phyloP scores from a whole-genome alignment of 2,888 invertebrate genomes.

The Aquatica leii region DNA sequence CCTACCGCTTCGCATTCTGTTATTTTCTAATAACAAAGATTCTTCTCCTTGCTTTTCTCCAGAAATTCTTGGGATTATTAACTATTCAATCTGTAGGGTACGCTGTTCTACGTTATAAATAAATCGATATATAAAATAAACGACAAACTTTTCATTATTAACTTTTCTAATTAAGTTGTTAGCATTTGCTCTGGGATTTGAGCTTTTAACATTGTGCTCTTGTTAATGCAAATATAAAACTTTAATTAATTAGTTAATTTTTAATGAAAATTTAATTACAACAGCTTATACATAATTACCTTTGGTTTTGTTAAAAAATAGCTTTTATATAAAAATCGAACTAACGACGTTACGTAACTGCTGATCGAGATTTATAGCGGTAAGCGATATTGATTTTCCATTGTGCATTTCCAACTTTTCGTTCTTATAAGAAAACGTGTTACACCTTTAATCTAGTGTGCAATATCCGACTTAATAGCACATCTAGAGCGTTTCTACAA shows the following conservation, averaged over 20 bases:
- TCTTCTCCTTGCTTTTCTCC: conserved; percentile 7
- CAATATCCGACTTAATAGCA: too few species aligned
- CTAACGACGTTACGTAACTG: too few species aligned
- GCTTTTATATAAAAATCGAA: too few species aligned
- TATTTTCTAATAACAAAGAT: conserved; percentile 16
- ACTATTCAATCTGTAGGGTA: background rate
- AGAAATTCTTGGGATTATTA: conserved; percentile 9
- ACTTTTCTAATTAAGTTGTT: background rate
- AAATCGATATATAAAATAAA: background rate
- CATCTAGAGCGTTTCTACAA: too few species aligned
- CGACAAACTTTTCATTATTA: background rate
- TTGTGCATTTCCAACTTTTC: too few species aligned
- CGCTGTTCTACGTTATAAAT: background rate
- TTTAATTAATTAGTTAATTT: conserved; percentile 1
- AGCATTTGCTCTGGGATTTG: background rate
- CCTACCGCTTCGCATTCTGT: conserved; percentile 12
- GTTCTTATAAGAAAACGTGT: too few species aligned
- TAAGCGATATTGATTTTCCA: too few species aligned
- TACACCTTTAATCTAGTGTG: too few species aligned
- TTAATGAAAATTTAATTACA: background rate
- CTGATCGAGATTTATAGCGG: too few species aligned
- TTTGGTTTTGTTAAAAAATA: too few species aligned
- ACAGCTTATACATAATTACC: background rate
- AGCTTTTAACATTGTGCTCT: background rate
- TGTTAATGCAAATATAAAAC: background rate